Percentiles rank a stretch among this genome's conserved stretches.
These are phyloP conservation scores for Nylanderia fulva DNA, from an alignment of 1,140 invertebrate genomes.

Conservation along the genomic window DNA sequence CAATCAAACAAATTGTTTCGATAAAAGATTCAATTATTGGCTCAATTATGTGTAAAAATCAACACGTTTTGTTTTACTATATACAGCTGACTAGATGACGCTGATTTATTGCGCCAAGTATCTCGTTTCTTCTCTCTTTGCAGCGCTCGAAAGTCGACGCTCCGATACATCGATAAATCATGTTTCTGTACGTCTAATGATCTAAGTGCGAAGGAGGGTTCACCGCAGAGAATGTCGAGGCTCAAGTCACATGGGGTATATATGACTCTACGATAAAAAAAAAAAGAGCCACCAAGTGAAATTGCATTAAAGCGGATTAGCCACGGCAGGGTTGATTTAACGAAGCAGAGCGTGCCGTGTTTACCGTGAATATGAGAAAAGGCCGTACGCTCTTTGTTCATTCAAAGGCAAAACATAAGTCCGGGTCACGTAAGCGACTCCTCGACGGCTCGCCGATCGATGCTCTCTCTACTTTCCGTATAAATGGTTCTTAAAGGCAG, in stretches of 20 bases:
- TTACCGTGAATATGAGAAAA: slow-evolving; percentile 73
- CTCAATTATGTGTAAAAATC: neutral
- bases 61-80: neutral
- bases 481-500: slow-evolving; percentile 64
- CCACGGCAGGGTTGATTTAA: slow-evolving; percentile 73
- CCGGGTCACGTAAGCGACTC: slow-evolving; percentile 72
- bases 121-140: neutral
- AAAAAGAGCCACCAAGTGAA: slow-evolving; percentile 62
- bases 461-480: slow-evolving; percentile 70
- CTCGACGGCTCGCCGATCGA: slow-evolving; percentile 59
- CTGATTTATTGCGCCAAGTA: neutral
- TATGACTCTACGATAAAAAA: slow-evolving; percentile 55
- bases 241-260: neutral
- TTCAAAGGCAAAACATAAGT: slow-evolving; percentile 67
- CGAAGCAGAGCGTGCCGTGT: slow-evolving; percentile 62
- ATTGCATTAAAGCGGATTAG: slow-evolving; percentile 73
- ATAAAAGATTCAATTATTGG: neutral
- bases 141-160: neutral
- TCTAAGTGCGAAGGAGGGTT: slow-evolving; percentile 45
- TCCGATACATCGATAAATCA: slow-evolving; percentile 36
- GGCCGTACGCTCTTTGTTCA: slow-evolving; percentile 60
- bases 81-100: neutral
- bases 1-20: neutral
- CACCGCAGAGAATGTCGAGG: neutral
- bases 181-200: slow-evolving; percentile 63